These are phyloP conservation scores for Parazoanthus swiftii DNA, from an alignment of 92 coral and sea anemone genomes.

Conservation along the genomic window DNA sequence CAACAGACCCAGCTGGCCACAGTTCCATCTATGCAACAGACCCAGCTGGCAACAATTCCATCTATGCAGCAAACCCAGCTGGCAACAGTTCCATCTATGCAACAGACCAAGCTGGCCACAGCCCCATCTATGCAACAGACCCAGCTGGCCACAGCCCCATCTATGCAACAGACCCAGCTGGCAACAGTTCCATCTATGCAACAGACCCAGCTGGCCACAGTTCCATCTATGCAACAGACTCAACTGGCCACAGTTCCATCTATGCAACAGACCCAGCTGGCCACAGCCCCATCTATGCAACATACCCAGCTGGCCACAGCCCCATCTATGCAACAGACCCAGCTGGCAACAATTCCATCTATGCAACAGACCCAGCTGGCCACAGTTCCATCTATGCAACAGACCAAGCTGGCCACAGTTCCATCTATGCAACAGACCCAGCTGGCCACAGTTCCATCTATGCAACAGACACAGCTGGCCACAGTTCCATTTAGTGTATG, in stretches of 20 bases:
- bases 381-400: conserved; percentile 76
- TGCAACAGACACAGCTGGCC: conserved; percentile 82
- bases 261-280: conserved; percentile 51
- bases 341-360: no score
- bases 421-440: conserved; percentile 65
- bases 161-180: conserved; percentile 91
- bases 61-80: no score
- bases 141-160: conserved; percentile 40
- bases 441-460: conserved; percentile 54
- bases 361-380: no score
- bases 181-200: conserved; percentile 56
- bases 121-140: conserved; percentile 64
- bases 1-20: conserved; percentile 64
- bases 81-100: conserved; percentile 71
- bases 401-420: no score
- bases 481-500: no score
- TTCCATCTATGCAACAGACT: conserved; percentile 92
- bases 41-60: no score
- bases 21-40: no score
- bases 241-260: conserved; percentile 86
- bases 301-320: conserved; percentile 77
- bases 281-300: conserved; percentile 56
- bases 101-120: background rate
- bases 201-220: conserved; percentile 76
- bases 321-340: conserved; percentile 63